Base-by-base conservation (phyloP, 2,113 vertebrate genomes). In the Vimba vimba region DNA sequence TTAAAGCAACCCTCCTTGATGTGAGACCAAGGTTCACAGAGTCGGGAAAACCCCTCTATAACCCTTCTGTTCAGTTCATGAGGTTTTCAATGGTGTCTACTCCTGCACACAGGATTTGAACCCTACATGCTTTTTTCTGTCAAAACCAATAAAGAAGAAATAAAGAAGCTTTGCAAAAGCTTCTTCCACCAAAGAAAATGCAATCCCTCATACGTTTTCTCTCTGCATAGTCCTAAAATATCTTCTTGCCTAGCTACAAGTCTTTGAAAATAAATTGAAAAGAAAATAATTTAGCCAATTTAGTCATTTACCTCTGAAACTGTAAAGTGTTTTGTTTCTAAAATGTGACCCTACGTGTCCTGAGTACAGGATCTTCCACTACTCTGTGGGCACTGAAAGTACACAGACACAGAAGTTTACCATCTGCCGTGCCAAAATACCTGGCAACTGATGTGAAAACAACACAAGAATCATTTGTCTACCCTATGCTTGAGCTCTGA, bases 211-310 rank as follows among this genome's bases (percentile, higher is more conserved):
- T 89, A 93, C 92, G 87, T 88, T 91, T 93, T 93, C 85, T 92
- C 86, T 91, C 77, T 88, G 93, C 91, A 94, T 66, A 89, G 91
- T 91, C 91, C 89, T 89, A 73, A 91, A 94, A 93, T 92, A 92
- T 66, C 93, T 91, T 93, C 73, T 91, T 88, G 90, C 90, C 89
- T 89, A 75, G 43, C 68, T 89, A 85, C 90, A 93, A 92, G 93
- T 69, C 19, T 39, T 69, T 21, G 33, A 2, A 39, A 10, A 0
- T 25, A 62, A 62, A 62, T 60, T n/a, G 1, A n/a, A 60, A 62
- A 60, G n/a, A 10, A 60, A n/a, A 25, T 12, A 59, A 62, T 12
- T n/a, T 27, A 4, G 45, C 8, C 5, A 52, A 64, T 45, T 62
- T 47, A 64, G 13, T 64, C 2, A 43, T 45, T 27, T 17, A 39